Evolutionary conservation across 2,113 vertebrate species (phyloP).

Genomic region (Lathamus discolor): DNA sequence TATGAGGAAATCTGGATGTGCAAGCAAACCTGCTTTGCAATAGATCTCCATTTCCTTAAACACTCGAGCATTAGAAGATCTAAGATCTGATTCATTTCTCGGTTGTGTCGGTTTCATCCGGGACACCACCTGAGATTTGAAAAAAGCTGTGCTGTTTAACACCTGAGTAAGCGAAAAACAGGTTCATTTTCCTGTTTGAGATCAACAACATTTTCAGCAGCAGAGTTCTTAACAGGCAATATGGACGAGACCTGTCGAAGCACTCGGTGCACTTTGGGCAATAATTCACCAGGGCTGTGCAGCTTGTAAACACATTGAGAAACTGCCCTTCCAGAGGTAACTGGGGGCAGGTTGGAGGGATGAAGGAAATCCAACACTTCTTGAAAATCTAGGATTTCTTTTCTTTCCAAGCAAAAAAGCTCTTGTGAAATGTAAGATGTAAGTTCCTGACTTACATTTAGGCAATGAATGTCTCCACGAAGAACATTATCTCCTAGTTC

Average conservation of each 20-base stretch:
- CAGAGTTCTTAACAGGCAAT: conserved; percentile 23
- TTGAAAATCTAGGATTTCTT: background rate
- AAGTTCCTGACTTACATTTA: background rate
- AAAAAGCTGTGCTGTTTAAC: conserved; percentile 63
- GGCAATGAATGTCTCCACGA: background rate
- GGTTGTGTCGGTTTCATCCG: conserved; percentile 44
- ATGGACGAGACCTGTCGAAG: background rate
- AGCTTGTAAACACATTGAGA: background rate
- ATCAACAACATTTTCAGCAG: conserved; percentile 26
- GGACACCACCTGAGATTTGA: conserved; percentile 30
- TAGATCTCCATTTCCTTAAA: background rate
- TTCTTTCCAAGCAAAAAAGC: background rate
- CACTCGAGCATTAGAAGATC: conserved; percentile 5
- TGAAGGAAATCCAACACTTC: background rate
- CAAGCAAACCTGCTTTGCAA: conserved; percentile 37
- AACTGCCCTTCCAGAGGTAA: background rate
- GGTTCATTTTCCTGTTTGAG: conserved; percentile 52
- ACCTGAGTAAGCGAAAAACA: conserved; percentile 61
- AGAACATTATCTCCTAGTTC: background rate
- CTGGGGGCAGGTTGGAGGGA: background rate
- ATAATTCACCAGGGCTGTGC: conserved; percentile 5
- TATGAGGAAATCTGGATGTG: background rate
- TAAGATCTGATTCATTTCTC: conserved; percentile 47
- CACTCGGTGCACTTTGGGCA: background rate
- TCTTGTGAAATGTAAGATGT: background rate